phyloP scores from a whole-genome alignment of 2,797 vertebrate species.

The Gallinago solitaria region DNA sequence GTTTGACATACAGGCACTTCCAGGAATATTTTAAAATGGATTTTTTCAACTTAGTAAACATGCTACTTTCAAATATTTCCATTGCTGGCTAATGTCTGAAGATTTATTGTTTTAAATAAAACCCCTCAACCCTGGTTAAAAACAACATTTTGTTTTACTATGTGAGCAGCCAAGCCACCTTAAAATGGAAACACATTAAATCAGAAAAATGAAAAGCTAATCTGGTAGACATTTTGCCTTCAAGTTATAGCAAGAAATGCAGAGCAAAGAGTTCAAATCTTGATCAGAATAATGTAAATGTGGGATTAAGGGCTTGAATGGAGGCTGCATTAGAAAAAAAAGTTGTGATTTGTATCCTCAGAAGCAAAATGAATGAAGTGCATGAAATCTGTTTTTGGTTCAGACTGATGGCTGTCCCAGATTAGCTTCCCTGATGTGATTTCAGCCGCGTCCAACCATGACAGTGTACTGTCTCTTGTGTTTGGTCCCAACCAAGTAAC shows the following conservation, averaged over 20 bases:
- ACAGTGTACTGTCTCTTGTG: neutral
- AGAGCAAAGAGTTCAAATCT: neutral
- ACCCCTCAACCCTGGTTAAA: neutral
- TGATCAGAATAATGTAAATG: neutral
- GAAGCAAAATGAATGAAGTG: neutral
- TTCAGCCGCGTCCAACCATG: neutral
- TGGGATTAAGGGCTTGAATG: neutral
- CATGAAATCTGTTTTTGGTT: neutral
- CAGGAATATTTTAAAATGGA: neutral
- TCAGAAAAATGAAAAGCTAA: neutral
- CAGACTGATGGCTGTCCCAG: neutral
- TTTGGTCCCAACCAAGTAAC: neutral
- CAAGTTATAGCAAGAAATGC: neutral
- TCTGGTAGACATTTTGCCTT: neutral
- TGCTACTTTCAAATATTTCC: neutral
- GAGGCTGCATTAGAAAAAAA: neutral
- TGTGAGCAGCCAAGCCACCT: neutral
- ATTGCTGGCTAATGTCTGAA: neutral
- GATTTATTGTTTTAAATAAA: neutral
- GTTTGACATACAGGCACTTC: constrained; percentile 6
- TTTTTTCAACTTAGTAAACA: neutral
- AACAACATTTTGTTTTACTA: neutral
- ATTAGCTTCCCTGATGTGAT: neutral
- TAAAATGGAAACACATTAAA: neutral
- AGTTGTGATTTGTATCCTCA: neutral